Evolutionary conservation across 2,888 invertebrate genomes (phyloP).

Genomic region (Caenorhabditis becei): DNA sequence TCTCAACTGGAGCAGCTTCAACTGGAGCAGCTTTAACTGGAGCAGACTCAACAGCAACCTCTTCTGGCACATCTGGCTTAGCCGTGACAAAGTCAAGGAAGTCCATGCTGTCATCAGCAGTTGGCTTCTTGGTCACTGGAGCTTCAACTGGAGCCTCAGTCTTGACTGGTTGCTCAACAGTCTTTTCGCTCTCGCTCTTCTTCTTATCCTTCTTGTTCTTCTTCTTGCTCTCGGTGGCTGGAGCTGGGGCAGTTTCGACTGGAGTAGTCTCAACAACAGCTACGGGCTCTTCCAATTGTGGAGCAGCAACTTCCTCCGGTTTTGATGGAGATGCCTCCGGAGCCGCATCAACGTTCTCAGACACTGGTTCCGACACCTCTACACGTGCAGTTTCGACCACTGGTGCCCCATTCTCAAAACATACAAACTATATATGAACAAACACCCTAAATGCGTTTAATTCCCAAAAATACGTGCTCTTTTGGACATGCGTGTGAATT

Average conservation of each 20-base stretch:
- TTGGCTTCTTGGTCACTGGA: constrained; percentile 17
- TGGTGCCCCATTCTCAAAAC: constrained; percentile 37
- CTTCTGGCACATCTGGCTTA: constrained; percentile 32
- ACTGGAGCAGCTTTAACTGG: not conserved
- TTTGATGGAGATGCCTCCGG: too few relatives aligned
- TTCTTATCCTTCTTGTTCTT: constrained; percentile 54
- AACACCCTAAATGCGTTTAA: constrained; percentile 24
- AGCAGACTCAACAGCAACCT: not conserved
- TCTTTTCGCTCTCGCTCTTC: constrained; percentile 39
- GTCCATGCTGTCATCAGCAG: constrained; percentile 45
- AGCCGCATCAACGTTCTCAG: not conserved
- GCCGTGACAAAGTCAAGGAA: constrained; percentile 64
- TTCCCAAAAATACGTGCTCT: constrained; percentile 29
- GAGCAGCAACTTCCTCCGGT: not conserved
- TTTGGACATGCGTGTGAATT: constrained; percentile 5
- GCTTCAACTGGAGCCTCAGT: constrained; percentile 1
- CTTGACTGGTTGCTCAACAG: constrained; percentile 20
- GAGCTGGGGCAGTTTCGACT: not conserved
- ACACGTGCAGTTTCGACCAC: constrained; percentile 23
- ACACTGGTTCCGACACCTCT: constrained; percentile 1
- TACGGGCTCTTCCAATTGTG: not conserved
- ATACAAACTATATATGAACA: constrained; percentile 11
- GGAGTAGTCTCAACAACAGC: not conserved
- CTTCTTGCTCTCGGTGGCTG: constrained; percentile 19
- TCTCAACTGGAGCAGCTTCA: not conserved